Percentiles rank a stretch among this genome's conserved stretches.
Evolutionary conservation across 1,140 invertebrate genomes (phyloP).

Genomic region (Olivierus martensii): DNA sequence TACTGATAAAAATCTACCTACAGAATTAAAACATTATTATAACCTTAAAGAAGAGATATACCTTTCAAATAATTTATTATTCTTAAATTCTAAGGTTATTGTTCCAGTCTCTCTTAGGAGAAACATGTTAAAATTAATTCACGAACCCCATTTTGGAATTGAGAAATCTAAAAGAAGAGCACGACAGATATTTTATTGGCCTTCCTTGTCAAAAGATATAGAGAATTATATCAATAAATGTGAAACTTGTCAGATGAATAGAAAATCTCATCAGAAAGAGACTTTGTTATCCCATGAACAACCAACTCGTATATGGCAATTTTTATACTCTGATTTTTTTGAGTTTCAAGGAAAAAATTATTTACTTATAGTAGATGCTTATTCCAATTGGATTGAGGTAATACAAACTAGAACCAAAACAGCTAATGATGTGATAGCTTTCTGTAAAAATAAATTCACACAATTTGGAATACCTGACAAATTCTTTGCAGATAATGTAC

Average conservation of each 20-base stretch:
- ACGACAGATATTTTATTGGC: not conserved
- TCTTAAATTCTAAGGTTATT: conserved; percentile 23
- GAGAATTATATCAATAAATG: not conserved
- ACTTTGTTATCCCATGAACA: conserved; percentile 1
- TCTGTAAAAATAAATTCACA: not conserved
- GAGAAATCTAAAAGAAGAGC: conserved; percentile 3
- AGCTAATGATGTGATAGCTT: conserved; percentile 1
- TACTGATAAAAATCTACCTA: not conserved
- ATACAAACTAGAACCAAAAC: not conserved
- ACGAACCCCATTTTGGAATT: conserved; percentile 26
- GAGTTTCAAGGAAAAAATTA: not conserved
- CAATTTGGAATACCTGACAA: not conserved
- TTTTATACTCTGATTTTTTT: not conserved
- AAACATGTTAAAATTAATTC: conserved; percentile 24
- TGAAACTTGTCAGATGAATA: not conserved
- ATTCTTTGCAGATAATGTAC: conserved; percentile 4
- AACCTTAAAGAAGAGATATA: conserved; percentile 20
- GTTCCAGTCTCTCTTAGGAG: conserved; percentile 21
- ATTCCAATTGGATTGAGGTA: conserved; percentile 3
- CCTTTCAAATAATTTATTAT: conserved; percentile 21
- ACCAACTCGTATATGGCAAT: not conserved
- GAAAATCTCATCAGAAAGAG: not conserved
- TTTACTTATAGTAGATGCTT: conserved; percentile 4
- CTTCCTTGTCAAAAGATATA: not conserved
- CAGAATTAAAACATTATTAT: conserved; percentile 10